Base-by-base conservation (phyloP, 2,797 vertebrate species). In the Darevskia mixta region DNA sequence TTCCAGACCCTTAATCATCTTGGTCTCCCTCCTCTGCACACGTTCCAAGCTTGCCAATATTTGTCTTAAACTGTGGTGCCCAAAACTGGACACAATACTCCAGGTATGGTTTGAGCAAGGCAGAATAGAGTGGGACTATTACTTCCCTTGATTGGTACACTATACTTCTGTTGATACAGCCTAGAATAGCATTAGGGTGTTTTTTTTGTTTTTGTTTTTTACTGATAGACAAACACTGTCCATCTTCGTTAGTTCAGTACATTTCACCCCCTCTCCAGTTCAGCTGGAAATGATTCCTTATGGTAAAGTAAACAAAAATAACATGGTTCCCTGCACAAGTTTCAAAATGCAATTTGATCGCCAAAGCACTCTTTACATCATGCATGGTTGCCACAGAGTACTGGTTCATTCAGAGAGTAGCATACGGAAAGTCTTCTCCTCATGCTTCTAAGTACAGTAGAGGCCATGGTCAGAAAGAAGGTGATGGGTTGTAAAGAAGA, bases 291-390 rank as follows among this genome's bases (percentile, higher is more conserved):
- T 8, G 25, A 25, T 72, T 38, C 58, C 25, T 86, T 79, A 72
- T 1, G 5, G 32, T 38, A 55, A 72, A 58, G 13, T 58, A 79
- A 86, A 86, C 61, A 78, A 67, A 78, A 35, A 69, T 35, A 29
- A 7, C 41, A 86, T 27, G 61, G 84, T 49, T 79, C 64, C 75
- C 75, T 79, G 76, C 61, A 55, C 41, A 86, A 78, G 11, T 67
- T 66, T 79, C 61, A 79, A 67, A 78, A 67, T 79, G 25, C 20
- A 61, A 86, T 67, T 69, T 79, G 85, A 79, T 69, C 43, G 17
- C 61, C 69, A 8, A 69, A 71, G 61, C 67, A 25, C 41, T 79
- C 29, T 86, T 79, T 69, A 35, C 43, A 49, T 49, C 61, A 27
- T 45, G 41, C 41, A 67, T 71, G 85, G 64, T 76, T 79, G 43